Evolutionary conservation across 2,797 vertebrate genomes (phyloP).

Genomic region (Enteromius anoplus): DNA sequence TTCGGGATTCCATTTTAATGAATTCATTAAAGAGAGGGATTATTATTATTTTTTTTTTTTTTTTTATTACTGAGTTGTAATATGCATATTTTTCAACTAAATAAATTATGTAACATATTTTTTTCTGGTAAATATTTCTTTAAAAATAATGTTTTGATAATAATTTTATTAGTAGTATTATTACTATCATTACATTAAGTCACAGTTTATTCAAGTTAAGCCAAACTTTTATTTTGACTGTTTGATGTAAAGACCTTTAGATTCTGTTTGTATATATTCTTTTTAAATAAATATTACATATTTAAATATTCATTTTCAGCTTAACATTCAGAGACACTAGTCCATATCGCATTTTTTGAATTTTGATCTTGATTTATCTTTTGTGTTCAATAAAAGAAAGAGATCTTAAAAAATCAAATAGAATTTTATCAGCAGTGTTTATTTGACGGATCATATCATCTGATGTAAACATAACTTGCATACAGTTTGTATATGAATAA

Average conservation of each 20-base stretch:
- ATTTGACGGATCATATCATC: background rate
- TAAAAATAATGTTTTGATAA: no score
- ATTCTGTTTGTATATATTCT: no score
- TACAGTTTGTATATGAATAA: background rate
- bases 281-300: background rate
- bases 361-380: background rate
- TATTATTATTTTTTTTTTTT: no score
- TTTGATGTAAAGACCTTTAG: background rate
- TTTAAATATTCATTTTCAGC: background rate
- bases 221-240: background rate
- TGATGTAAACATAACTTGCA: slow-evolving; percentile 2
- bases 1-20: no score
- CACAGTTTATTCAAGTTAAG: background rate
- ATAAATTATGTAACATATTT: no score
- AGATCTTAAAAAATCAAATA: background rate
- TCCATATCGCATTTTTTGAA: background rate
- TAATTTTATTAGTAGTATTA: no score
- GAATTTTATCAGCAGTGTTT: background rate
- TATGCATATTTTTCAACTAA: no score
- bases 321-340: background rate
- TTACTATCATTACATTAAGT: no score
- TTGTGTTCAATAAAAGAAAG: background rate
- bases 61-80: no score
- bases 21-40: no score
- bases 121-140: no score